A percentile compares a stretch with the other conserved stretches of the same genome.
These are phyloP conservation scores for Naja naja DNA, from an alignment of 2,113 vertebrate genomes.

Conservation along the genomic window DNA sequence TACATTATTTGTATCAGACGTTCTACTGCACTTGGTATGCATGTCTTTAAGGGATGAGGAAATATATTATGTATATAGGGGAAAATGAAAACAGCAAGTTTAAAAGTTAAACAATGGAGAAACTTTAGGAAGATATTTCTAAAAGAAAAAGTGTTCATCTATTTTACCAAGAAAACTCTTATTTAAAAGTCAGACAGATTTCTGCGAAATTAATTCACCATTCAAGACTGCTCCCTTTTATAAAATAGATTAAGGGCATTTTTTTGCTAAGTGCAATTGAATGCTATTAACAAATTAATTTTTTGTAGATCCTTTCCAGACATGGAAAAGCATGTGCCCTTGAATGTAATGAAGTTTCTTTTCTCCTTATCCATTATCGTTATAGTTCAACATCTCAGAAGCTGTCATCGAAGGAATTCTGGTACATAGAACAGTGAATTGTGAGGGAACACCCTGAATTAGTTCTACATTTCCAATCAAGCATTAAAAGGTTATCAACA, in stretches of 20 bases:
- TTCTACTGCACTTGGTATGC: neutral
- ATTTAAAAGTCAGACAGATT: neutral
- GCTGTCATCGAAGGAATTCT: neutral
- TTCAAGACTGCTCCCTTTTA: neutral
- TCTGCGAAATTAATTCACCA: neutral
- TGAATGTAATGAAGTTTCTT: neutral
- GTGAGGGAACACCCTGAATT: neutral
- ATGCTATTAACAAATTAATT: neutral
- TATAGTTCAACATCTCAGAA: neutral
- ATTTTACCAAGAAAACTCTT: neutral
- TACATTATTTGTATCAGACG: neutral
- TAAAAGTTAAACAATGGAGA: neutral
- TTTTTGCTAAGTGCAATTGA: neutral
- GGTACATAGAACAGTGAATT: neutral
- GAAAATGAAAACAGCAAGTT: neutral
- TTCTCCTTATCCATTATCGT: neutral
- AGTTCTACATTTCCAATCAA: neutral
- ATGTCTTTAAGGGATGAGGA: neutral
- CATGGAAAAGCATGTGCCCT: neutral
- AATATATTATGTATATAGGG: neutral
- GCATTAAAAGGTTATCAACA: neutral
- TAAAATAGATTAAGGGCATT: neutral
- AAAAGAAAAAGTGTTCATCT: neutral
- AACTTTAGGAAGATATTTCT: neutral
- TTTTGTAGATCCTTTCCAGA: neutral